Base-by-base conservation (phyloP, 2,888 invertebrate species). In the Notodonta ziczac region DNA sequence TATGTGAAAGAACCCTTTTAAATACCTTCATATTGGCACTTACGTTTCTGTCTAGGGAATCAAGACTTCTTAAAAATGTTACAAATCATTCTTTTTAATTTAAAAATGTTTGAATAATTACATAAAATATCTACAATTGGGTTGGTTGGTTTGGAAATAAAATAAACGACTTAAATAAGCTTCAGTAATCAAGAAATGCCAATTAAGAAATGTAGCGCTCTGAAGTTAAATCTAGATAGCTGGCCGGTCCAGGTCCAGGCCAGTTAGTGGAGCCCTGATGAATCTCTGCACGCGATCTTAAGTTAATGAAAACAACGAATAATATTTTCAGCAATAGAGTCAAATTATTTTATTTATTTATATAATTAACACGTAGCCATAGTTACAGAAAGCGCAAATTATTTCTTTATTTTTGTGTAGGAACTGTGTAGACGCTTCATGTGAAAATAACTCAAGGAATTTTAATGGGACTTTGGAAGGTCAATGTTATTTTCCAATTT, bases 211-310 rank as follows among this genome's bases (percentile, higher is more conserved):
- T 81, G 80, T 80, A 73, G 80, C 77, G 74, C 73, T 81, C 76
- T 77, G 77, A 80, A 81, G 84, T 64, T 65, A 84, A 85, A 87
- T 88, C 86, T 85, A 86, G 89, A 90, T 89, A 89, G 81, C 79
- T 72, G 70, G 70, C 74, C 67, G 77, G 77, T 73, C 79, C 70
- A 72, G 67, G 24, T 24, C 24, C 24, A 24, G 24, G 24, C 24
- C 24, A 24, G 24, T 24, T 57, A 63, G 65, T 64, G 54, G 70
- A 65, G 65, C 76, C 73, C 76, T 80, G 87, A 85, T 85, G 81
- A 81, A 86, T 87, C 88, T 85, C 73, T 72, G 85, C 89, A 90
- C 89, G 90, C 90, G 77, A 90, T 78, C 74, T 72, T 66, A 73
- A 46, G 4, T n/a, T 46, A 42, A 42, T 42, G 42, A 10, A 42